Base-by-base conservation (phyloP, 2,888 invertebrate genomes). In the Synergus umbraculus region DNA sequence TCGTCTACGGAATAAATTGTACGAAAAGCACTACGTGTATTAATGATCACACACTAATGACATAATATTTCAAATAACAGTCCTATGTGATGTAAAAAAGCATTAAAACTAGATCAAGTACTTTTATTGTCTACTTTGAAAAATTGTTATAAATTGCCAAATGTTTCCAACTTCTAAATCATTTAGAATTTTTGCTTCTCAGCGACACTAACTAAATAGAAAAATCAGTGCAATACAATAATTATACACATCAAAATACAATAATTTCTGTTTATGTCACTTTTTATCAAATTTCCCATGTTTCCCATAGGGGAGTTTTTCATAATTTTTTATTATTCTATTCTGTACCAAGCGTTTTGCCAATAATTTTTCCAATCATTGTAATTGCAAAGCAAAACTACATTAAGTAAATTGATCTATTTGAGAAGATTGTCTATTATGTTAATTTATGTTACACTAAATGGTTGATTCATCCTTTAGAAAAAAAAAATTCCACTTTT, bases 11-110 rank as follows among this genome's bases (percentile, higher is more conserved):
- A 73, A 73, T 73, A 46, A 73, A 54, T 73, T 54, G 54, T n/a
- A 54, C 37, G 54, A 54, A 73, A 73, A 73, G 54, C 54, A 73
- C 73, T 73, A 73, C 37, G 54, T 29, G 54, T 73, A 73, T 73
- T 73, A 73, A 73, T 73, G 73, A 73, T 37, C 54, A 54, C 54
- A 54, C 29, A 15, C 73, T 73, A 73, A 73, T 73, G 73, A 29
- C 37, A n/a, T 49, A 49, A 54, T 49, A 54, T 49, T 54, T 73
- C 49, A 73, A 29, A 54, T 12, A 54, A 49, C 9, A 37, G 37
- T 49, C 37, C 49, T n/a, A 41, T 49, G 73, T 73, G 18, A 73
- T 73, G 73, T 37, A 49, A 9, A 73, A 49, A 49, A 37, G 54
- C 54, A 73, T 73, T 73, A 73, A 49, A 29, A 54, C 29, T 73